phyloP scores from a whole-genome alignment of 2,888 invertebrate species.

The Melipona beecheii region DNA sequence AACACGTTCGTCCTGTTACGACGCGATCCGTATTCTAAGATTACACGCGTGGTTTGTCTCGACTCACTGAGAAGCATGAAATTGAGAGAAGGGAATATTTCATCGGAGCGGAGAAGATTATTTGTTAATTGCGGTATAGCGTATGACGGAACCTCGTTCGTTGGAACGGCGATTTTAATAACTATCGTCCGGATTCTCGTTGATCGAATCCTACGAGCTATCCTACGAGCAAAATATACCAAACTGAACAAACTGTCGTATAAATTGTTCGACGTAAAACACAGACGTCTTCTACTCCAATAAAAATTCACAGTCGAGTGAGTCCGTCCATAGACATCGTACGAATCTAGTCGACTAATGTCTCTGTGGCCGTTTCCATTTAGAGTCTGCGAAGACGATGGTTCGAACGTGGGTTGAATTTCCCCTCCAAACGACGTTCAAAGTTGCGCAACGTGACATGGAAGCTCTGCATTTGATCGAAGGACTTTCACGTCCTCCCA shows the following conservation, averaged over 20 bases:
- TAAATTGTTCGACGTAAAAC: neutral
- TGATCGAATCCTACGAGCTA: neutral
- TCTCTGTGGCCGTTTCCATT: neutral
- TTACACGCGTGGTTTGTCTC: too few relatives aligned
- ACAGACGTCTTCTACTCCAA: neutral
- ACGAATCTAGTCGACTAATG: neutral
- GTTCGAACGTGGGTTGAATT: constrained; percentile 18
- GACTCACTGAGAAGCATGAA: too few relatives aligned
- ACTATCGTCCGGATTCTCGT: neutral
- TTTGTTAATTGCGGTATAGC: too few relatives aligned
- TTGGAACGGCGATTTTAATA: neutral
- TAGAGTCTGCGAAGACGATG: neutral
- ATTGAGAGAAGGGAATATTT: neutral
- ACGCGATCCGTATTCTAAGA: neutral
- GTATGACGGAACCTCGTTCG: neutral
- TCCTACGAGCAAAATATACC: neutral
- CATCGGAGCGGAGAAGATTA: neutral
- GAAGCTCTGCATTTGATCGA: constrained; percentile 34
- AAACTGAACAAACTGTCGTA: too few relatives aligned
- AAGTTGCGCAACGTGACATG: constrained; percentile 11
- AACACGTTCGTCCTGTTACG: neutral
- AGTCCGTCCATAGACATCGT: neutral
- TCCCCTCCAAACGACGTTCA: neutral
- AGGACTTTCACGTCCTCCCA: constrained; percentile 48
- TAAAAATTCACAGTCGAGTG: neutral